These are phyloP conservation scores for Nomada goodeniana DNA, from an alignment of 2,888 invertebrate genomes.

Conservation along the genomic window DNA sequence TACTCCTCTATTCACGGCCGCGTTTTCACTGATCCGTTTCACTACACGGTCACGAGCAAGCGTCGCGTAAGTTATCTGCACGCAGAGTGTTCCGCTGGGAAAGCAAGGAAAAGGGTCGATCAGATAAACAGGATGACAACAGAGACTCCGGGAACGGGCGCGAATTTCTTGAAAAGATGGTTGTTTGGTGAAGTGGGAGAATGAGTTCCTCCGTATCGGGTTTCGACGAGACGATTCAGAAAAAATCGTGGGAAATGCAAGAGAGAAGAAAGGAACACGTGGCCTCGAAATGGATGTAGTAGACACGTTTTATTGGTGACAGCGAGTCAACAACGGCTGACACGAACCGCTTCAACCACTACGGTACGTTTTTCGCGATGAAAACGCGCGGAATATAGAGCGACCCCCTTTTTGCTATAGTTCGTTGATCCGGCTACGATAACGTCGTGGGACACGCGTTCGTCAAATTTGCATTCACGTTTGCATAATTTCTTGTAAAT, in stretches of 20 bases:
- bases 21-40: slow-evolving; percentile 17
- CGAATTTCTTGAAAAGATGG: neutral
- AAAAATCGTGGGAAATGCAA: slow-evolving; percentile 28
- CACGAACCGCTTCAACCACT: neutral
- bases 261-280: slow-evolving; percentile 26
- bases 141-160: neutral
- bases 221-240: slow-evolving; percentile 2
- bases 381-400: neutral
- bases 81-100: neutral
- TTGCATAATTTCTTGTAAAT: slow-evolving; percentile 31
- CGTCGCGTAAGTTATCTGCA: neutral
- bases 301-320: slow-evolving; percentile 32
- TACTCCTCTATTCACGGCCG: neutral
- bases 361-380: slow-evolving; percentile 23
- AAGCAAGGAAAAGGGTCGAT: neutral
- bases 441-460: neutral
- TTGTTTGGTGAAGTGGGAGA: slow-evolving; percentile 5
- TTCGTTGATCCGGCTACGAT: slow-evolving; percentile 13
- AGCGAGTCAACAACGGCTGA: slow-evolving; percentile 29
- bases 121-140: neutral
- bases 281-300: slow-evolving; percentile 35
- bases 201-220: slow-evolving; percentile 12
- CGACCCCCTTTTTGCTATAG: neutral
- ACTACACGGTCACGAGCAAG: neutral
- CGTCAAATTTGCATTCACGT: slow-evolving; percentile 25